Percentiles rank a stretch among this genome's conserved stretches.
Conservation (phyloP, 2,888 invertebrate species). For the Drosophila nigricruria region DNA sequence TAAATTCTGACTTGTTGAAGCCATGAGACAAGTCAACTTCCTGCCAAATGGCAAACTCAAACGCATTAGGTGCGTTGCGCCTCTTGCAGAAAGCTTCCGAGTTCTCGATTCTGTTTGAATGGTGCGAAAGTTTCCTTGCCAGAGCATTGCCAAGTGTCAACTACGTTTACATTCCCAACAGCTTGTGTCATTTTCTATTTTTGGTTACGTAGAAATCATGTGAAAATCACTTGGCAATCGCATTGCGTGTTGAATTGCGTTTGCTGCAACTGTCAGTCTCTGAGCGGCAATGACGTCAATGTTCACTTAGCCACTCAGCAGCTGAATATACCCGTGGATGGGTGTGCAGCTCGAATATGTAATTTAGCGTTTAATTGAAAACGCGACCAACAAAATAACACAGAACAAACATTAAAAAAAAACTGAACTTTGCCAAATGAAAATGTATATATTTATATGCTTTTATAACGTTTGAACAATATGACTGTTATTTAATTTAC, state of each 20-base stretch:
- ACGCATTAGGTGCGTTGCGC: slow-evolving; percentile 4
- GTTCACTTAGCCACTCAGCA: slow-evolving; percentile 48
- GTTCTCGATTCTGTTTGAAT: slow-evolving; percentile 50
- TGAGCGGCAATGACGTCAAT: slow-evolving; percentile 64
- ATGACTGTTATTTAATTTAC: slow-evolving; percentile 1
- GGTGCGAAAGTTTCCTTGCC: slow-evolving; percentile 37
- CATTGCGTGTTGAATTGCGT: slow-evolving; percentile 37
- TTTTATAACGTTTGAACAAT: background rate
- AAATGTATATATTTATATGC: background rate
- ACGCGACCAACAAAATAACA: background rate
- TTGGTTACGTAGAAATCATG: slow-evolving; percentile 1
- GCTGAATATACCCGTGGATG: background rate
- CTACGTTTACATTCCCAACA: slow-evolving; percentile 6
- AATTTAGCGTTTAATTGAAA: slow-evolving; percentile 12
- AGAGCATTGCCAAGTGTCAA: slow-evolving; percentile 12
- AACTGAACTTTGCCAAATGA: background rate
- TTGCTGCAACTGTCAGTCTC: slow-evolving; percentile 21
- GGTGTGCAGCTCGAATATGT: slow-evolving; percentile 25
- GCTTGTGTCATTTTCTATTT: slow-evolving; percentile 21
- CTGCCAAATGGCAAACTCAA: slow-evolving; percentile 7
- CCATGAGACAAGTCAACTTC: slow-evolving; percentile 27
- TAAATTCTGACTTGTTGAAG: slow-evolving; percentile 62
- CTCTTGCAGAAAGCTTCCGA: slow-evolving; percentile 37
- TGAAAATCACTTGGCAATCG: slow-evolving; percentile 4
- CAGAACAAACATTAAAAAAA: background rate